Evolutionary conservation across 30 jellyfish, hydroid and myxozoan genomes (phyloP).

Genomic region (Cassiopea andromeda): DNA sequence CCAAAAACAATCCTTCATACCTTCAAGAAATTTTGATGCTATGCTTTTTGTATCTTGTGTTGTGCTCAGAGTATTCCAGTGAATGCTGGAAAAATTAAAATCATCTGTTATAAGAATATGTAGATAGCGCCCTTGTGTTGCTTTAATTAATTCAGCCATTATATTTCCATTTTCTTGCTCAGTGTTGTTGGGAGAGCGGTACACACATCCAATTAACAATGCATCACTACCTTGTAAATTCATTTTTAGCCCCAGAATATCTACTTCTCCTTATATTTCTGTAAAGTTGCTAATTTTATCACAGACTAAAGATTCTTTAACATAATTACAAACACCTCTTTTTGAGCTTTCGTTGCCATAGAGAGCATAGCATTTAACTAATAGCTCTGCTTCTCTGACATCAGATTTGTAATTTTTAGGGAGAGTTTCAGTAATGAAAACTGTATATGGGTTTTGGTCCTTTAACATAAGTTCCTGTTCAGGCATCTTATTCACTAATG

Average conservation of each 20-base stretch:
- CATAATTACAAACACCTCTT: neutral
- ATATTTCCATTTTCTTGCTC: slow-evolving; percentile 15
- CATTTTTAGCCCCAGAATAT: slow-evolving; percentile 25
- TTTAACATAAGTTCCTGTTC: neutral
- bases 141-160: slow-evolving; percentile 8
- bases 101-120: slow-evolving; percentile 47
- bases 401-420: neutral
- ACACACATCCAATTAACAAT: slow-evolving; percentile 22
- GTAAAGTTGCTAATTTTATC: neutral
- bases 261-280: neutral
- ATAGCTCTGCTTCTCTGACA: neutral
- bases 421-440: neutral
- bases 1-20: slow-evolving; percentile 17
- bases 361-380: neutral
- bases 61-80: slow-evolving; percentile 36
- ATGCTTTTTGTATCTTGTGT: slow-evolving; percentile 1
- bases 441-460: neutral
- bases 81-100: slow-evolving; percentile 25
- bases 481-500: slow-evolving; percentile 21
- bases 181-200: slow-evolving; percentile 39
- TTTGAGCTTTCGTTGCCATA: neutral
- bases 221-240: slow-evolving; percentile 1
- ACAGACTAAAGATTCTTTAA: neutral
- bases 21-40: slow-evolving; percentile 31
- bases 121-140: neutral